Conservation (phyloP, 1,140 invertebrate genomes). For the Littorina saxatilis region DNA sequence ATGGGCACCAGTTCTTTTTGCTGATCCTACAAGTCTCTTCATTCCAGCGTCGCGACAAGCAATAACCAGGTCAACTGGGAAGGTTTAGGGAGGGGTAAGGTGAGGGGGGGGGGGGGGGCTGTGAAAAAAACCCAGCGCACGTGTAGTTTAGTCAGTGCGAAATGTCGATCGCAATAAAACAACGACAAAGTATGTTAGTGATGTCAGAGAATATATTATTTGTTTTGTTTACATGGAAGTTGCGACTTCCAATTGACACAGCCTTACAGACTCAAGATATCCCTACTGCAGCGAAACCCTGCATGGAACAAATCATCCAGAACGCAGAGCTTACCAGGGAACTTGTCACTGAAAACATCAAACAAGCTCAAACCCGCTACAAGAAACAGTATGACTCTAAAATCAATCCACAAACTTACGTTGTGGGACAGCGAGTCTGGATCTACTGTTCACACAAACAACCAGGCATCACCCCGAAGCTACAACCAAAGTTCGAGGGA, state of each 20-base stretch:
- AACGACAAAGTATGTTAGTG: too few species aligned
- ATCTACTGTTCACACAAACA: background rate
- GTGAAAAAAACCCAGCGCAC: too few species aligned
- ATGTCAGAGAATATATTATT: too few species aligned
- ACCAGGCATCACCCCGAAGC: background rate
- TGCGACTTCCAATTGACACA: background rate
- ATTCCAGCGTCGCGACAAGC: too few species aligned
- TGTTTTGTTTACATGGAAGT: background rate
- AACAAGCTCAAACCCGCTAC: background rate
- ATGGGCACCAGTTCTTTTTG: too few species aligned
- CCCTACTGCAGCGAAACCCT: background rate
- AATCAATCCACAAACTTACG: background rate
- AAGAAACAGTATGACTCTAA: background rate
- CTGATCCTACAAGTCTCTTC: too few species aligned
- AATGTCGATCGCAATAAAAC: too few species aligned
- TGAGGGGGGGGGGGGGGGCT: too few species aligned
- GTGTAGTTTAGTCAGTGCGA: too few species aligned
- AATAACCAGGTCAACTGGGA: too few species aligned
- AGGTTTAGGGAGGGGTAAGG: too few species aligned
- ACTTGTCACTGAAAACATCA: background rate
- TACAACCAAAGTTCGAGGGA: constrained; percentile 4
- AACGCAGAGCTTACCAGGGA: background rate
- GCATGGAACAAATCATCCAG: background rate
- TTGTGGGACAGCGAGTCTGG: background rate
- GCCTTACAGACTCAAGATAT: background rate